A percentile compares a stretch with the other conserved stretches of the same genome.
These are phyloP conservation scores for Epinephelus awoara DNA, from an alignment of 2,797 vertebrate species.

Conservation along the genomic window DNA sequence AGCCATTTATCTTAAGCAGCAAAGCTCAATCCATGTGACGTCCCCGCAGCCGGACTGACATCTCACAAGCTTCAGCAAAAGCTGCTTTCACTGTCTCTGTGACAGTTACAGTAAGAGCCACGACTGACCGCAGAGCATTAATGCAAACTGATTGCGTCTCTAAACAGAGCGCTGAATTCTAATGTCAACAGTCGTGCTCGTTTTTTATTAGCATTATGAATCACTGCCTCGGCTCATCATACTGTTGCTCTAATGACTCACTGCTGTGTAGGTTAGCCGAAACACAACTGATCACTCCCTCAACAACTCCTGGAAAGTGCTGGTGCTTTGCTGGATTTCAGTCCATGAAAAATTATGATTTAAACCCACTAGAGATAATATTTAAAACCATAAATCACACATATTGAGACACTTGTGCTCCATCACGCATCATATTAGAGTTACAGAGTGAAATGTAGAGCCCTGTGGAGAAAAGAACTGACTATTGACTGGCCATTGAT, in stretches of 20 bases:
- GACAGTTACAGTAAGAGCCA: slow-evolving; percentile 62
- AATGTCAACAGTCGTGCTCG: slow-evolving; percentile 62
- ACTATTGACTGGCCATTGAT: slow-evolving; percentile 58
- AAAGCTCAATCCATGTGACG: slow-evolving; percentile 45
- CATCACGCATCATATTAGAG: slow-evolving; percentile 21
- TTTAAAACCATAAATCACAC: slow-evolving; percentile 40
- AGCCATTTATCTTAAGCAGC: slow-evolving; percentile 62
- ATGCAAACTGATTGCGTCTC: slow-evolving; percentile 65
- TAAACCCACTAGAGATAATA: slow-evolving; percentile 25
- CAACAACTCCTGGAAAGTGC: slow-evolving; percentile 23
- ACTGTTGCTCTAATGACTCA: slow-evolving; percentile 57
- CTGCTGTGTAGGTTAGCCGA: slow-evolving; percentile 48
- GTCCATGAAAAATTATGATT: background rate
- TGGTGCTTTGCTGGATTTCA: slow-evolving; percentile 1
- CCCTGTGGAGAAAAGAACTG: slow-evolving; percentile 25
- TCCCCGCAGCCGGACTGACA: slow-evolving; percentile 48
- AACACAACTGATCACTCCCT: slow-evolving; percentile 34
- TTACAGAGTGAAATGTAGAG: slow-evolving; percentile 23
- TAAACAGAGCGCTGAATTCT: slow-evolving; percentile 47
- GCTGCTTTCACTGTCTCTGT: slow-evolving; percentile 64
- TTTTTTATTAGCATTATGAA: slow-evolving; percentile 69
- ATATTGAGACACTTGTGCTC: slow-evolving; percentile 13
- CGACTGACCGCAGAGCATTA: slow-evolving; percentile 51
- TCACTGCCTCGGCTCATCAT: slow-evolving; percentile 55
- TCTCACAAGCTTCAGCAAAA: slow-evolving; percentile 66